These are phyloP conservation scores for Noctilio leporinus DNA, from an alignment of 2,113 vertebrate genomes.

Conservation along the genomic window DNA sequence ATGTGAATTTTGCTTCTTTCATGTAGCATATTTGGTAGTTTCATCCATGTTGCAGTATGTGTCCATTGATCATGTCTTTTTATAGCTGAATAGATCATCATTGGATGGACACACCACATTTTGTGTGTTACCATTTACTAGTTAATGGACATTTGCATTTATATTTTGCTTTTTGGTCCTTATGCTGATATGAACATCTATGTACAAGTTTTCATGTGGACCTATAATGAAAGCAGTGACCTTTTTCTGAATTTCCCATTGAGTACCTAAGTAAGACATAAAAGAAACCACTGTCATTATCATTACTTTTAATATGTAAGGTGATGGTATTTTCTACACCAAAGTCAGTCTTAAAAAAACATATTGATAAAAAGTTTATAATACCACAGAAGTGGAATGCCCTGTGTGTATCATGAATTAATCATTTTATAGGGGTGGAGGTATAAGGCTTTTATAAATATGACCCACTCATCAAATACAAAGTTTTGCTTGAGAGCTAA, in stretches of 20 bases:
- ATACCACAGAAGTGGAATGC: not conserved
- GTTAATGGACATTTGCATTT: not conserved
- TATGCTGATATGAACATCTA: not conserved
- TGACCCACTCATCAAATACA: not conserved
- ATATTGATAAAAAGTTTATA: not conserved
- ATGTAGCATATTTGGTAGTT: not conserved
- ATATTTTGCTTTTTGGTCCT: not conserved
- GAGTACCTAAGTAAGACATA: not conserved
- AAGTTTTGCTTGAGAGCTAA: not conserved
- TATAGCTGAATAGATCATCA: not conserved
- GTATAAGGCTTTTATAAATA: not conserved
- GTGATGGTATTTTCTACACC: not conserved
- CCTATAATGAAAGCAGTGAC: not conserved
- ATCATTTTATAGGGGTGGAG: not conserved
- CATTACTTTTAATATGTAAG: not conserved
- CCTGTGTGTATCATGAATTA: not conserved
- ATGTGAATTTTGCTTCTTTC: not conserved
- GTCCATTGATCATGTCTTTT: not conserved
- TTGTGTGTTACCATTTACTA: not conserved
- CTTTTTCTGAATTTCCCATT: not conserved
- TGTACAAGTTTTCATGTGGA: not conserved
- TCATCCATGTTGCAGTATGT: not conserved
- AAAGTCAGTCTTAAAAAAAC: not conserved
- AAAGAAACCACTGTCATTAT: not conserved
- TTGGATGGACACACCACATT: not conserved